Evolutionary conservation across 37 sponge, comb jelly and placozoan species (phyloP).

Genomic region (Cliona cf. orientalis): DNA sequence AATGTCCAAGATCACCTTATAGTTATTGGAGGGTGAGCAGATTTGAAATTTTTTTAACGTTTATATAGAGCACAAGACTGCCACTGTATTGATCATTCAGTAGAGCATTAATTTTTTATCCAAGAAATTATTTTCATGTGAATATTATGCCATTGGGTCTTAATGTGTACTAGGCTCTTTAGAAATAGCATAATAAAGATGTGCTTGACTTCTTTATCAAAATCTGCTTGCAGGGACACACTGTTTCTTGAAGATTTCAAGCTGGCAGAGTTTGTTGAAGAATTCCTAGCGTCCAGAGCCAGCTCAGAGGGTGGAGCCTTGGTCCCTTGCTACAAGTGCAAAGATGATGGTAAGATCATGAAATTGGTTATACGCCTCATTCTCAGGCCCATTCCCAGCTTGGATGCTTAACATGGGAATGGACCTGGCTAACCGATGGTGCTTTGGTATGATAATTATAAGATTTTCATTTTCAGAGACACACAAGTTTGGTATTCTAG

Average conservation of each 20-base stretch:
- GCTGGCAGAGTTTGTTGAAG: slow-evolving; percentile 7
- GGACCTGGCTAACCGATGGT: no score
- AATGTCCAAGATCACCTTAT: slow-evolving; percentile 47
- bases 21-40: slow-evolving; percentile 77
- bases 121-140: background rate
- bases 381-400: background rate
- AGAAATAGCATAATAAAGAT: background rate
- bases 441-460: no score
- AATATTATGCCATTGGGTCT: background rate
- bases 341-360: slow-evolving; percentile 53
- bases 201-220: background rate
- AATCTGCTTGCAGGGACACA: slow-evolving; percentile 58
- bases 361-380: no score
- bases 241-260: slow-evolving; percentile 77
- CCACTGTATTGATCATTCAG: background rate
- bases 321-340: slow-evolving; percentile 48
- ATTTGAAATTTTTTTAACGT: background rate
- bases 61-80: background rate
- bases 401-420: no score
- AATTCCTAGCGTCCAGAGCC: background rate
- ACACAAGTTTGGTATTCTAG: slow-evolving; percentile 57
- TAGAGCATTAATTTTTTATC: background rate
- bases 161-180: background rate
- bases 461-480: slow-evolving; percentile 20
- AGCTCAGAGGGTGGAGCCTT: slow-evolving; percentile 26